Evolutionary conservation across 1,140 invertebrate species (phyloP), one percentile per base, ranked within the genome.

Genomic region (Drosophila varians): DNA sequence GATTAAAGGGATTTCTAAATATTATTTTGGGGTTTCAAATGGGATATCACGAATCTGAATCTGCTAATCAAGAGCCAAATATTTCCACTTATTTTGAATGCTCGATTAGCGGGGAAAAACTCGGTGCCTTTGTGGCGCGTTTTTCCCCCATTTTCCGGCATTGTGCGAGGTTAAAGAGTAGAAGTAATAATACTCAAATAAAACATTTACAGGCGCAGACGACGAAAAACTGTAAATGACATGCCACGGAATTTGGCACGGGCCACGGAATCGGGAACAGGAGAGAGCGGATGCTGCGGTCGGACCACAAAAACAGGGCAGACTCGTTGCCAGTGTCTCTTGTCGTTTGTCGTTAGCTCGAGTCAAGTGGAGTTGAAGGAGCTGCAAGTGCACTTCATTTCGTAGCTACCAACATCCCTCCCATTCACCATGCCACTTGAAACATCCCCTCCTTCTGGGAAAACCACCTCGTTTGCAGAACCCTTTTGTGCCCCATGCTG

Each of bases 171-270:
- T 53, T 79, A 86, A 83, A 83, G 79, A 79, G 71, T 83, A 77
- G 65, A 79, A 86, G 79, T 86, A 86, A 83, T 83, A 83, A 83
- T 83, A 83, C 80, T 83, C 80, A 83, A 83, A 83, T 83, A 83
- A 83, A 83, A 83, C 79, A 83, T 83, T 83, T 83, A 83, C 79
- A 83, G 79, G 76, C 80, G n/a, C 80, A 86, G 76, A 80, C 76
- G 51, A 64, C 46, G 80, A 80, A 84, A 84, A 80, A 84, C 79
- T 84, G 79, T 70, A 84, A 86, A 84, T 84, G 79, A 84, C 78
- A 83, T 83, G 64, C 68, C 56, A 49, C 19, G 65, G 21, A 12
- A n/a, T 18, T 16, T 46, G 6, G 23, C n/a, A n/a, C 9, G 49
- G 7, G 34, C 42, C 26, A 26, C 14, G 12, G 40, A 31, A 31